A percentile compares a stretch with the other conserved stretches of the same genome.
Conservation (phyloP, 1,140 invertebrate genomes). For the Drosophila subobscura region DNA sequence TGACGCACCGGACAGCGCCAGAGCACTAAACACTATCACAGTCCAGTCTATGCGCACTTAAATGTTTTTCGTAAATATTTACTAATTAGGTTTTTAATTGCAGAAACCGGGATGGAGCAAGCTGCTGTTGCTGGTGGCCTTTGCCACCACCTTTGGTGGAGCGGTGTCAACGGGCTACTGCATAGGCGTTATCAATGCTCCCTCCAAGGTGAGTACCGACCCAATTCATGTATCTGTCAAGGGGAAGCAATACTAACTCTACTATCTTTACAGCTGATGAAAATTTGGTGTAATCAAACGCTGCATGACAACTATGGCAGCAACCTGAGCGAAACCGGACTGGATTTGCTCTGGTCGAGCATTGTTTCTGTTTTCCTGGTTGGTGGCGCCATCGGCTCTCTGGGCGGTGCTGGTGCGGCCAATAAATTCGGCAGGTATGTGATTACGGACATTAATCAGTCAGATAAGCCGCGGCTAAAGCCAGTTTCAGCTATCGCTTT, state of each 20-base stretch:
- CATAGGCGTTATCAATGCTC: conserved; percentile 94
- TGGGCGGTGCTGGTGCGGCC: conserved; percentile 88
- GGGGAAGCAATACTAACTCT: conserved; percentile 19
- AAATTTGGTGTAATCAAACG: conserved; percentile 89
- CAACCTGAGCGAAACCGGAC: conserved; percentile 84
- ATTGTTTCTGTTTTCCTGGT: conserved; percentile 93
- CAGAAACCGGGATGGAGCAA: conserved; percentile 70
- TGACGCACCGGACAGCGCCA: conserved; percentile 32
- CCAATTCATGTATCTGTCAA: not conserved
- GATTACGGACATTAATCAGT: conserved; percentile 34
- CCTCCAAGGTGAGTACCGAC: conserved; percentile 86
- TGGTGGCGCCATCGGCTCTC: conserved; percentile 90
- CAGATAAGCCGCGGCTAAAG: conserved; percentile 27
- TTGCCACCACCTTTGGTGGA: conserved; percentile 89
- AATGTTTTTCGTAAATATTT: not conserved
- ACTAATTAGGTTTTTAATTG: not conserved
- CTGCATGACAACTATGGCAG: conserved; percentile 86
- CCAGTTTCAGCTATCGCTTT: conserved; percentile 11
- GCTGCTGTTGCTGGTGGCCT: conserved; percentile 62
- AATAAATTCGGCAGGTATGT: conserved; percentile 89
- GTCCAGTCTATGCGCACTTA: not conserved
- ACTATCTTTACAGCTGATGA: conserved; percentile 86
- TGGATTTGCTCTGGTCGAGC: conserved; percentile 90
- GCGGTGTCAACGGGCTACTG: conserved; percentile 95
- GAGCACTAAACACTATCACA: not conserved